Percentiles rank a stretch among this genome's conserved stretches.
Conservation (phyloP, 2,888 invertebrate genomes). For the Argynnis bischoffii region DNA sequence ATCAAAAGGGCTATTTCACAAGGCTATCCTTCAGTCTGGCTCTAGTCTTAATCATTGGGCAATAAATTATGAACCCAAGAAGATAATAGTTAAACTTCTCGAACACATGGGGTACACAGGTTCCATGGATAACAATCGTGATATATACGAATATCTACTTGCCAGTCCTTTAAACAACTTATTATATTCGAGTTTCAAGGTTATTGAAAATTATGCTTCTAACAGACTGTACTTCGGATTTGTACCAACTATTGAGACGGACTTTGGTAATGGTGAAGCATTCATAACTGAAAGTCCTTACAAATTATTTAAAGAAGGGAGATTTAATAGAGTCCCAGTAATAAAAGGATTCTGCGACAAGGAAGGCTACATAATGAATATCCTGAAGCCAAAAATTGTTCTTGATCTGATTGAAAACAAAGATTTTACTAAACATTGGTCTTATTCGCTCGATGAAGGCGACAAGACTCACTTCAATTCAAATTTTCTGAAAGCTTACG, state of each 20-base stretch:
- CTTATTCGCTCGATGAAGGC: slow-evolving; percentile 43
- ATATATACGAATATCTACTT: slow-evolving; percentile 48
- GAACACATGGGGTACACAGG: slow-evolving; percentile 50
- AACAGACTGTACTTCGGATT: slow-evolving; percentile 52
- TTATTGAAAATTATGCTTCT: slow-evolving; percentile 38
- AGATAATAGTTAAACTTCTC: slow-evolving; percentile 46
- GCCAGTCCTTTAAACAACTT: slow-evolving; percentile 42
- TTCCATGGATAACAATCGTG: slow-evolving; percentile 42
- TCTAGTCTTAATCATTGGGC: slow-evolving; percentile 59
- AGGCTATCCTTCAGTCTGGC: slow-evolving; percentile 61
- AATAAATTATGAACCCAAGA: slow-evolving; percentile 48
- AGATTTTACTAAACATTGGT: slow-evolving; percentile 47
- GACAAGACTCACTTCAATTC: slow-evolving; percentile 42
- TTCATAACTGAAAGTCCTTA: slow-evolving; percentile 60
- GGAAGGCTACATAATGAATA: slow-evolving; percentile 65
- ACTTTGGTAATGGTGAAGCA: slow-evolving; percentile 49
- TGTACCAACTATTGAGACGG: slow-evolving; percentile 59
- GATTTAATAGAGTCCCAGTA: slow-evolving; percentile 63
- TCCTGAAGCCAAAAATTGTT: slow-evolving; percentile 45
- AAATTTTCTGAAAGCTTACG: slow-evolving; percentile 42
- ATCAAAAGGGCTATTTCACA: slow-evolving; percentile 58
- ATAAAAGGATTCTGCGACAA: slow-evolving; percentile 74
- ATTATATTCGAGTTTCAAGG: slow-evolving; percentile 40
- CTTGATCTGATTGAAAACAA: slow-evolving; percentile 46
- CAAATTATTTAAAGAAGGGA: slow-evolving; percentile 59